Percentiles rank a stretch among this genome's conserved stretches.
Evolutionary conservation across 2,113 vertebrate genomes (phyloP).

Genomic region (Dromas ardeola): DNA sequence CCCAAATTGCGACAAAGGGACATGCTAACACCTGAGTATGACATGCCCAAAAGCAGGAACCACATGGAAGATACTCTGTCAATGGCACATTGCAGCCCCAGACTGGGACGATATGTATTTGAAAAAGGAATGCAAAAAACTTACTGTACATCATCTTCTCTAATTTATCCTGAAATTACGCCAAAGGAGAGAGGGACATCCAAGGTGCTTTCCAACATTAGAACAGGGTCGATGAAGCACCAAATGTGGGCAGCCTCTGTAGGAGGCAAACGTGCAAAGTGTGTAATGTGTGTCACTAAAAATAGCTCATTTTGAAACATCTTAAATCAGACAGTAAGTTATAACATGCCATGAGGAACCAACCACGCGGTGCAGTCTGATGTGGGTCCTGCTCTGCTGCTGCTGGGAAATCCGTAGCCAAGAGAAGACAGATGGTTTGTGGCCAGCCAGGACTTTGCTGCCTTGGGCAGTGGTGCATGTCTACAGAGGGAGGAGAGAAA

Average conservation of each 20-base stretch:
- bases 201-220: neutral
- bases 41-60: neutral
- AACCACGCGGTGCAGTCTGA: neutral
- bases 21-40: fast-evolving
- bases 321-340: neutral
- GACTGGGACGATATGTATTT: fast-evolving
- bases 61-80: neutral
- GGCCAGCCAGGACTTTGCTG: neutral
- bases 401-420: neutral
- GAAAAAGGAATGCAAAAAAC: neutral
- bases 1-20: neutral
- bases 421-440: neutral
- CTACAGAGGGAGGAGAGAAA: neutral
- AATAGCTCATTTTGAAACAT: neutral
- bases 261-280: neutral
- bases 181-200: neutral
- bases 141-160: fast-evolving
- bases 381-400: neutral
- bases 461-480: neutral
- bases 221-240: neutral
- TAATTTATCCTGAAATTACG: neutral
- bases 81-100: neutral
- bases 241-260: neutral
- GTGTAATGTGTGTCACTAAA: neutral
- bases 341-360: neutral